Evolutionary conservation across 1,140 invertebrate species (phyloP).

Genomic region (Brachionus manjavacas): DNA sequence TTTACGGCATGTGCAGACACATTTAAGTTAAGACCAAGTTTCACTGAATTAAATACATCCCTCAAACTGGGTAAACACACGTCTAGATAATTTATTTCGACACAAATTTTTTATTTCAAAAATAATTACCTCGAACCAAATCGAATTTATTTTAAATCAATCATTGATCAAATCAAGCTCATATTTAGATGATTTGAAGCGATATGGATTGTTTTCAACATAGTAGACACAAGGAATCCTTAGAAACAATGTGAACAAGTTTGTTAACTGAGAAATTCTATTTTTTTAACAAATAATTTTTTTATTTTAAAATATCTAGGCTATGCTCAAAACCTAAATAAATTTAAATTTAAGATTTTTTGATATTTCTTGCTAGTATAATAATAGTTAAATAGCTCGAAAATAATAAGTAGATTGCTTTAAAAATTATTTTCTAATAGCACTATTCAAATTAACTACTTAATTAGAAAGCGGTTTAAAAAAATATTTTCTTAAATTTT

Average conservation of each 20-base stretch:
- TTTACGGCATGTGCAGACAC: neutral
- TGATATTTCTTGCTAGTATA: neutral
- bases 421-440: neutral
- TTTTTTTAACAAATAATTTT: neutral
- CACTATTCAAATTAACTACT: neutral
- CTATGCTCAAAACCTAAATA: neutral
- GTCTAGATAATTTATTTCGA: neutral
- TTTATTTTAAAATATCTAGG: neutral
- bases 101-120: neutral
- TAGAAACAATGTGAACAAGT: neutral
- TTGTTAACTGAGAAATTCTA: neutral
- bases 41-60: neutral
- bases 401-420: neutral
- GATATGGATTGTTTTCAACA: neutral
- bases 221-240: neutral
- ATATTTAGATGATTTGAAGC: neutral
- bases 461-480: neutral
- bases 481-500: neutral
- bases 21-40: neutral
- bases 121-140: neutral
- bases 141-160: neutral
- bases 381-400: neutral
- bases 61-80: neutral
- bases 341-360: neutral
- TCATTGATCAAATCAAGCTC: neutral